Base-by-base conservation (phyloP, 1,140 invertebrate species). In the Drosophila littoralis region DNA sequence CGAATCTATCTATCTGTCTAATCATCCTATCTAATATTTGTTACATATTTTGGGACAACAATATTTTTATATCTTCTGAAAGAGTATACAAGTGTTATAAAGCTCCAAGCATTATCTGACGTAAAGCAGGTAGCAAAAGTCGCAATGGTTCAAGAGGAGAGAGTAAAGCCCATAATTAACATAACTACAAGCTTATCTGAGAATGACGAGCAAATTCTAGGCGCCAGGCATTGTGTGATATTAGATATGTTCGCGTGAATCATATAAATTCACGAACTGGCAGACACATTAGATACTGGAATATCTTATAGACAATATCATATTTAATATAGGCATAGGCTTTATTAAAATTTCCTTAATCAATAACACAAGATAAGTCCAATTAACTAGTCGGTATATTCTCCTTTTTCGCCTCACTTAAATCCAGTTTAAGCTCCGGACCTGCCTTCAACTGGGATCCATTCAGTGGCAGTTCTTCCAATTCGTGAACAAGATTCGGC, bases 391-490 rank as follows among this genome's bases (percentile, higher is more conserved):
- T 28, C 22, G 22, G 2, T 28, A 3, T 28, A 5, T 28, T 28
- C 22, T 28, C 22, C 17, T 55, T 65, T 17, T 63, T 36, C 6
- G 50, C 61, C n/a, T 68, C 48, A 1, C 8, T 43, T 10, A 60
- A 22, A 17, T 77, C 55, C 33, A 78, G 67, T 10, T 66, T 36
- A 8, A 72, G 51, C 7, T 71, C 55, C 7, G 63, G 17, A 8
- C 43, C 33, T 2, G 54, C 64, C 6, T 45, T 46, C 1, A 58
- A n/a, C 2, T n/a, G 36, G 0, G 65, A 0, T 7, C 15, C 43
- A 17, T 75, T 76, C 6, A 91, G 61, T 0, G 89, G 89, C 15
- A 79, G n/a, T 17, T 79, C 75, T 52, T 91, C 90, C 66, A 77
- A 12, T 72, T 91, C 73, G 1, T 61, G 45, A 7, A 48, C 67